These are phyloP conservation scores for Rotaria magnacalcarata DNA, from an alignment of 2,888 invertebrate species.

Conservation along the genomic window DNA sequence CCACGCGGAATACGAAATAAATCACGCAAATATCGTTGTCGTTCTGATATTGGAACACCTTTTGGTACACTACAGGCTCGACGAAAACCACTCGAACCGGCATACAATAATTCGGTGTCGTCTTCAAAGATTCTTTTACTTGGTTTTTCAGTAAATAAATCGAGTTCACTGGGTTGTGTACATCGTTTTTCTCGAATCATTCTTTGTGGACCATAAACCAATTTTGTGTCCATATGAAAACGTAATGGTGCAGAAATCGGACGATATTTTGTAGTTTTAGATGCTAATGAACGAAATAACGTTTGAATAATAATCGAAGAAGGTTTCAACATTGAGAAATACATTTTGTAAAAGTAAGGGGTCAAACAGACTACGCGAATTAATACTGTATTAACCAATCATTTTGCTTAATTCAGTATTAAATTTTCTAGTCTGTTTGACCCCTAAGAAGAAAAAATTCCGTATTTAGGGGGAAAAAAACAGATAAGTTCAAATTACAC, in stretches of 20 bases:
- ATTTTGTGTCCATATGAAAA: not conserved
- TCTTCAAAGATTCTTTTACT: not conserved
- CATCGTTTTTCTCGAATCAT: not conserved
- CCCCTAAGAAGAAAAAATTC: too few species aligned
- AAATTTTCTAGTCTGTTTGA: too few species aligned
- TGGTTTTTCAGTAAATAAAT: not conserved
- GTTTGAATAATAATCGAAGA: not conserved
- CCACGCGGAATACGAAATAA: conserved; percentile 19
- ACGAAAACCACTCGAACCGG: not conserved
- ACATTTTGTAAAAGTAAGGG: not conserved
- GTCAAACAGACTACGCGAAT: too few species aligned
- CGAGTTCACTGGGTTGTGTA: not conserved
- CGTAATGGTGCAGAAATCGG: not conserved
- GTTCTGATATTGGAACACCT: not conserved
- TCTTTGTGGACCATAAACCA: not conserved
- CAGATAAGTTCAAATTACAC: too few species aligned
- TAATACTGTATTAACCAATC: too few species aligned
- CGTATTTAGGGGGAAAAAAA: too few species aligned
- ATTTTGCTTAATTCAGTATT: too few species aligned
- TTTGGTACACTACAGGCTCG: not conserved
- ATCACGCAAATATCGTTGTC: not conserved
- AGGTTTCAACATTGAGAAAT: not conserved
- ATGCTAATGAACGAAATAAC: not conserved
- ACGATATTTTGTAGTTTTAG: not conserved
- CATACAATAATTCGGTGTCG: not conserved